Base-by-base conservation (phyloP, 2,888 invertebrate species). In the Antheraea yamamai region DNA sequence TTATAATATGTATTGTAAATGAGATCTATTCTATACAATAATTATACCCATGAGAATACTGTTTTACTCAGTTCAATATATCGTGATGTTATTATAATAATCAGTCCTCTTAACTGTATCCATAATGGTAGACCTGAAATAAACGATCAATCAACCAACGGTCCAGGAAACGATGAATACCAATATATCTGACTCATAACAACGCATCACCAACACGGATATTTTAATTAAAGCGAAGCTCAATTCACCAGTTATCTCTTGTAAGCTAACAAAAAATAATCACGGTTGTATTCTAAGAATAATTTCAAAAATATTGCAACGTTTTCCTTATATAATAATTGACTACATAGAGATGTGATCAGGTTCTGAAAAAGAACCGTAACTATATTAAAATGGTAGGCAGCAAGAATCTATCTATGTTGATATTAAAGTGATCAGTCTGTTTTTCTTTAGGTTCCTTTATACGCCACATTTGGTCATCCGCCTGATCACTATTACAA, bases 101-200 rank as follows among this genome's bases (percentile, higher is more conserved):
- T 61, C 7, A 10, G n/a, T 61, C 7, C 2, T n/a, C 12, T n/a
- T 61, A 61, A 61, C 3, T 73, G 16, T 73, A 23, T 12, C n/a
- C n/a, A 71, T 26, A 73, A 73, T 52, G 61, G 61, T 72, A 68
- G 74, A 30, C 68, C 68, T 39, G 75, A 80, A 84, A 85, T 81
- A 81, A 81, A 80, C 74, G 73, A 61, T 72, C 78, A 84, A 83
- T 84, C 81, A 81, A 71, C 79, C 81, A 79, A 81, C 84, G 82
- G 83, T 83, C 84, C 91, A 91, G 93, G 93, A 93, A 91, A 88
- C 82, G 84, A 83, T 78, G 85, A 92, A 92, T 93, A 91, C 92
- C 91, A 76, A 82, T 79, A 82, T 79, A 78, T 79, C 78, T 88
- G 87, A 89, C 82, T 88, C 87, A 86, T 47, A 39, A 61, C 18